Base-by-base conservation (phyloP, 2,797 vertebrate genomes). In the Lepus townsendii region DNA sequence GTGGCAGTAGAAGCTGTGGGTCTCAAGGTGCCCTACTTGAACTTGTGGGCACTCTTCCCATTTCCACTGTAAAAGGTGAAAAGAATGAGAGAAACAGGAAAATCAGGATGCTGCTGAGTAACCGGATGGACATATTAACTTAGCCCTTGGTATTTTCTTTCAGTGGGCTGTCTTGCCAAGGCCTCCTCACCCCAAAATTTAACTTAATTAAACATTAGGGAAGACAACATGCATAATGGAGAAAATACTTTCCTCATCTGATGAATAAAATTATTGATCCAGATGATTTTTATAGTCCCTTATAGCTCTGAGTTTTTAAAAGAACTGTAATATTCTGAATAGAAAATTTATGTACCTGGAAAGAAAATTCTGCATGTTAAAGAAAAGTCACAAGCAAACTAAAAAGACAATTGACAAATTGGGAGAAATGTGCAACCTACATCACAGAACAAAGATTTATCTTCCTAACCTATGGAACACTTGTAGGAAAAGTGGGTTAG, bases 1-100 rank as follows among this genome's bases (percentile, higher is more conserved):
- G 72, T 52, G 88, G 79, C 93, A 94, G 73, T 93, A 88, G 96
- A 97, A 97, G 94, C 35, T 91, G 89, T 88, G 82, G 82, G 47
- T 90, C 68, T 77, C 17, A 32, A 75, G 72, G 52, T 30, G 75
- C 57, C 91, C 62, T 68, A 63, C 69, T 7, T 83, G 83, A 95
- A 76, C 85, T 91, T 78, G 50, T 90, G 63, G 93, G 77, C 60
- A 26, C 42, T 5, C 27, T 83, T 62, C 62, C 88, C 65, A n/a
- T 85, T 92, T 88, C 93, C 60, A 94, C 16, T 72, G 80, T 10
- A 65, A 8, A 88, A 69, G 69, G 65, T 85, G 60, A 42, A 69
- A 87, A 82, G 82, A 54, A 26, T 77, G 30, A 79, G 22, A 57
- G 65, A 27, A 16, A 77, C 8, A 91, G 93, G 86, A 88, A 93